Evolutionary conservation across 2,797 vertebrate species (phyloP).

Genomic region (Acrossocheilus wenchowensis): DNA sequence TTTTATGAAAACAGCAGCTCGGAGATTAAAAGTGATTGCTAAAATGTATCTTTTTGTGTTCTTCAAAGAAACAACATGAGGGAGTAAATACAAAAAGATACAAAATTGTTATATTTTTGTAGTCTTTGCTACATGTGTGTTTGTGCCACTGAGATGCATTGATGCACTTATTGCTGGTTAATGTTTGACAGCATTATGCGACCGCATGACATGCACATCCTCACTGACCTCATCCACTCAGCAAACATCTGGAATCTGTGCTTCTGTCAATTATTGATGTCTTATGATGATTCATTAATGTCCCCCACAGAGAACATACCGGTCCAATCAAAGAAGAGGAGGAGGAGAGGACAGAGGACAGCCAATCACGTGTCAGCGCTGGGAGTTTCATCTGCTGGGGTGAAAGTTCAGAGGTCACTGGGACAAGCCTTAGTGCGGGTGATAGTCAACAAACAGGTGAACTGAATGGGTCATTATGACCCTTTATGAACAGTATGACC

Average conservation of each 20-base stretch:
- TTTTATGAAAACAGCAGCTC: too few relatives aligned
- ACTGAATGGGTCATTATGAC: background rate
- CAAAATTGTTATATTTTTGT: background rate
- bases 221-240: constrained; percentile 1
- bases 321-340: constrained; percentile 16
- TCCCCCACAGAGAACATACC: constrained; percentile 38
- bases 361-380: constrained; percentile 23
- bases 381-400: background rate
- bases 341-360: background rate
- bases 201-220: constrained; percentile 18
- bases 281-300: background rate
- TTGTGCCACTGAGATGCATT: background rate
- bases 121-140: background rate
- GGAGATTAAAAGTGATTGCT: too few relatives aligned
- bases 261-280: constrained; percentile 38
- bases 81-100: background rate
- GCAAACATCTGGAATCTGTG: background rate
- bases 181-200: background rate
- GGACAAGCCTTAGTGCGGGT: background rate
- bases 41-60: too few relatives aligned
- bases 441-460: constrained; percentile 16
- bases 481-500: background rate
- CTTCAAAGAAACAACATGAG: background rate
- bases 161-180: constrained; percentile 10
- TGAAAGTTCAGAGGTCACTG: constrained; percentile 34